phyloP scores from a whole-genome alignment of 1,140 invertebrate species.

The Zaprionus tsacasi region DNA sequence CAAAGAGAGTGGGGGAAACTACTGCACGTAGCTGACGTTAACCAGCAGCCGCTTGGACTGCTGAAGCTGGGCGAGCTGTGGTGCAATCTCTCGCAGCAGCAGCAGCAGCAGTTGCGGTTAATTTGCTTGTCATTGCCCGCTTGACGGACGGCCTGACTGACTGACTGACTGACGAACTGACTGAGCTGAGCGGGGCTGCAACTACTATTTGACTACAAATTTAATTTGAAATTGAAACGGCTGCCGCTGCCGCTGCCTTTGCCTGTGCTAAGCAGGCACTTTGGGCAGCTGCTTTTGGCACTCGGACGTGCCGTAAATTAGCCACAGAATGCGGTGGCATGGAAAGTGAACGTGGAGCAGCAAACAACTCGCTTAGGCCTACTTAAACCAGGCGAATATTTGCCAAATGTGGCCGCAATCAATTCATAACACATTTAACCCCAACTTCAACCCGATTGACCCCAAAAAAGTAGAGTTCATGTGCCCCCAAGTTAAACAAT shows the following conservation, averaged over 20 bases:
- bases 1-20: background rate
- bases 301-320: conserved; percentile 78
- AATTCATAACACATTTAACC: conserved; percentile 80
- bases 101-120: conserved; percentile 69
- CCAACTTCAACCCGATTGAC: conserved; percentile 52
- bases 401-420: conserved; percentile 55
- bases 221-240: conserved; percentile 79
- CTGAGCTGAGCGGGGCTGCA: background rate
- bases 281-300: conserved; percentile 64
- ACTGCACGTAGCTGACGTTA: conserved; percentile 30
- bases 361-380: conserved; percentile 21
- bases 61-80: conserved; percentile 46
- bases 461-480: conserved; percentile 28
- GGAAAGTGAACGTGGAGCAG: conserved; percentile 60
- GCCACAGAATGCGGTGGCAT: conserved; percentile 53
- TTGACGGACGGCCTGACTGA: conserved; percentile 51
- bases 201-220: conserved; percentile 78
- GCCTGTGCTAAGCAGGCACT: conserved; percentile 40
- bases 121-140: conserved; percentile 82
- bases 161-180: background rate
- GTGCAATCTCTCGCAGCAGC: conserved; percentile 58
- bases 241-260: conserved; percentile 45
- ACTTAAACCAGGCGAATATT: conserved; percentile 20
- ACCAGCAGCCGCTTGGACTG: conserved; percentile 1
- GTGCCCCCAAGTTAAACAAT: conserved; percentile 68